A percentile compares a stretch with the other conserved stretches of the same genome.
Evolutionary conservation across 1,140 invertebrate genomes (phyloP).

Genomic region (Diplogasteroides magnus): DNA sequence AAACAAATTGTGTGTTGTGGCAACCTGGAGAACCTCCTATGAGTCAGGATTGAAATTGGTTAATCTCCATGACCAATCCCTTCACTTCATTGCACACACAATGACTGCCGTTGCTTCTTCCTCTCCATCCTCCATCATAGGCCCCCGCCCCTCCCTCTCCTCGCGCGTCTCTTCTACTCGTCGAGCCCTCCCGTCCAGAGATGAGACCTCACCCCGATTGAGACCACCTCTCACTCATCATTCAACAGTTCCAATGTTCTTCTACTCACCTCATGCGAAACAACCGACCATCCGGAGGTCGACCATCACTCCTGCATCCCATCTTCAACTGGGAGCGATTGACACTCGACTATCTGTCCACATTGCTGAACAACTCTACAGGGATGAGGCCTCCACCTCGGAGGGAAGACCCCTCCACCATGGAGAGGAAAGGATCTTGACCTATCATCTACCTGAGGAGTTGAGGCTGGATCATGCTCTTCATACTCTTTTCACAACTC

Average conservation of each 20-base stretch:
- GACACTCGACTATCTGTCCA: slow-evolving; percentile 29
- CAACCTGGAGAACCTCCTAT: too few relatives aligned
- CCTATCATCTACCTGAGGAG: background rate
- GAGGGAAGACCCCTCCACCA: too few relatives aligned
- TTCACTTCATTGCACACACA: background rate
- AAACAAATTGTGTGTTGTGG: too few relatives aligned
- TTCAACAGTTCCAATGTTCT: slow-evolving; percentile 30
- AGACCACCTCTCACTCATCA: background rate
- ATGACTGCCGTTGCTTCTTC: too few relatives aligned
- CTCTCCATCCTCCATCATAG: slow-evolving; percentile 11
- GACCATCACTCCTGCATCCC: slow-evolving; percentile 30
- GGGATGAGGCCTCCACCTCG: background rate
- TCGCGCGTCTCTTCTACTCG: slow-evolving; percentile 11
- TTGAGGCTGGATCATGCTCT: background rate
- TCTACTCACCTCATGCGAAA: slow-evolving; percentile 38
- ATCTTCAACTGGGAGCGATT: slow-evolving; percentile 28
- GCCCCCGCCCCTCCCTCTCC: background rate
- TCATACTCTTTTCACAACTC: background rate
- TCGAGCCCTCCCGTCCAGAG: background rate
- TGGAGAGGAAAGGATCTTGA: background rate
- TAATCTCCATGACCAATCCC: background rate
- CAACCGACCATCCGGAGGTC: slow-evolving; percentile 23
- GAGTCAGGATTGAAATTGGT: too few relatives aligned
- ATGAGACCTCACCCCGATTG: background rate
- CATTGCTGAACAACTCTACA: slow-evolving; percentile 26